These are phyloP conservation scores for Thera obeliscata DNA, from an alignment of 2,888 invertebrate genomes.

Conservation along the genomic window DNA sequence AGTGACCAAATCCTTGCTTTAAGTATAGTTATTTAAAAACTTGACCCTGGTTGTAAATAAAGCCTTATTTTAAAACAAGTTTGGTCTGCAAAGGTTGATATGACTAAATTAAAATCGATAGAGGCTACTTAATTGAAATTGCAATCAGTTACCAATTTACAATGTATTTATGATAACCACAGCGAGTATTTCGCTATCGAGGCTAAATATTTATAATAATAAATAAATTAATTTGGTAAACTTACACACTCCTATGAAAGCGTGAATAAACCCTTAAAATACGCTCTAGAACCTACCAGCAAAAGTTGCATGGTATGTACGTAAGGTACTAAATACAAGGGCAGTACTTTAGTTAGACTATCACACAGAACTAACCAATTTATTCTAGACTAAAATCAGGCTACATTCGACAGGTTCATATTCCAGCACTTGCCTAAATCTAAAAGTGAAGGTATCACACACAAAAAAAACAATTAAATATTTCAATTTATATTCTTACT, in stretches of 20 bases:
- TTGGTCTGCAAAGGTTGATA: constrained; percentile 8
- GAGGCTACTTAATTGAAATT: constrained; percentile 29
- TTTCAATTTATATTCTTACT: too few relatives aligned
- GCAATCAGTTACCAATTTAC: constrained; percentile 42
- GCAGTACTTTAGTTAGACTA: constrained; percentile 1
- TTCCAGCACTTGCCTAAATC: constrained; percentile 6
- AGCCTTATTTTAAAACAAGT: constrained; percentile 22
- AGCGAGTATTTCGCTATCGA: constrained; percentile 23
- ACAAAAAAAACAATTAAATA: background rate
- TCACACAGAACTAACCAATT: background rate
- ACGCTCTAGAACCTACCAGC: background rate
- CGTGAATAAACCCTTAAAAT: background rate
- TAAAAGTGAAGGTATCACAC: background rate
- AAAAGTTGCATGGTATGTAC: background rate
- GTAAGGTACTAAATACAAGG: constrained; percentile 1
- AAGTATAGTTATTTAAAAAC: constrained; percentile 21
- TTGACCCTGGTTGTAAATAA: constrained; percentile 29
- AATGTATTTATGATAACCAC: constrained; percentile 27
- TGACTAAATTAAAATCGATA: constrained; percentile 22
- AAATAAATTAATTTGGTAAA: background rate
- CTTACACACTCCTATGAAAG: background rate
- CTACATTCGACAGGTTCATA: background rate
- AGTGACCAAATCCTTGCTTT: constrained; percentile 32
- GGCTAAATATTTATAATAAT: background rate
- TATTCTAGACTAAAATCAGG: constrained; percentile 10